Base-by-base conservation (phyloP, 2,113 vertebrate species). In the Passer montanus region DNA sequence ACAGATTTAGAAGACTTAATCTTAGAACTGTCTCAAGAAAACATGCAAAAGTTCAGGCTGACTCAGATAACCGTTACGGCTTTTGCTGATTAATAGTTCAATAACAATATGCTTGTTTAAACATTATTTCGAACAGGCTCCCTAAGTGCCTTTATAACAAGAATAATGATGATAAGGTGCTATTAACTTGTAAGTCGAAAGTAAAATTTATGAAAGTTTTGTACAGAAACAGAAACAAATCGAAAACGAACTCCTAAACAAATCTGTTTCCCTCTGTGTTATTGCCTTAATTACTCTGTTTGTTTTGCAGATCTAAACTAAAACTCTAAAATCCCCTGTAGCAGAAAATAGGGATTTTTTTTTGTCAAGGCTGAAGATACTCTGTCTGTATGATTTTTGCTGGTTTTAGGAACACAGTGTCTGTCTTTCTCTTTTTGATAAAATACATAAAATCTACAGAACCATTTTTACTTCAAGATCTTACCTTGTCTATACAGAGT, bases 21-120 rank as follows among this genome's bases (percentile, higher is more conserved):
- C 84, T 93, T 88, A 82, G 58, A 63, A 91, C 46, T 69, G 68
- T 93, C 90, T 95, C 79, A 95, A 66, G 85, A 95, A 95, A 96
- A 82, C 69, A 92, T 60, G n/a, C 85, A 75, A 84, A 94, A 94
- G 95, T 96, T 96, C 94, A 95, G 53, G 35, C 76, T 86, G 88
- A 92, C 90, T 94, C 83, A 86, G 75, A 86, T 95, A 94, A 89
- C 73, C 0, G 1, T 90, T 88, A 64, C 0, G 0, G 31, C 60
- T 92, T 93, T 90, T 89, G 53, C 56, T 82, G 87, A 94, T 90
- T 86, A 94, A 86, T 79, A 90, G 83, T 84, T 93, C 83, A 92
- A 47, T 85, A 96, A 91, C 72, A 90, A 37, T 84, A 63, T 83
- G 15, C 63, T 84, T 93, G 47, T 96, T 95, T 74, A 84, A 94